These are phyloP conservation scores for Sebastes wilsoni DNA, from an alignment of 2,797 vertebrate species.

Conservation along the genomic window DNA sequence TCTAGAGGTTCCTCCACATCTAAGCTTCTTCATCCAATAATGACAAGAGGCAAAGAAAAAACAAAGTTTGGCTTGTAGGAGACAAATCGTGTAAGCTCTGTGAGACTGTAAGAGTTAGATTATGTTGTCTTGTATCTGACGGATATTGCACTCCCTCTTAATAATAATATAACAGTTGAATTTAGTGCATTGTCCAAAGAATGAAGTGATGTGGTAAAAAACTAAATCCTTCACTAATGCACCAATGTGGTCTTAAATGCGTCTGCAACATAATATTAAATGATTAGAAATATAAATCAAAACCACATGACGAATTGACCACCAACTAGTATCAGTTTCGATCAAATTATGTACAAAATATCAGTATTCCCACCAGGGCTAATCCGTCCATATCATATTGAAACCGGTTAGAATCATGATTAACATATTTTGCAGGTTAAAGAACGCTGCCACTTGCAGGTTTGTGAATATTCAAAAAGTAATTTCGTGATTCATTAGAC, in stretches of 20 bases:
- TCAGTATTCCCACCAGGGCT: neutral
- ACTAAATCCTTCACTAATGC: neutral
- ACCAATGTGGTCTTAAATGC: neutral
- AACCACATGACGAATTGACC: neutral
- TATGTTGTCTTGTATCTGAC: neutral
- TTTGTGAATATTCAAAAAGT: neutral
- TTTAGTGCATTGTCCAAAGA: neutral
- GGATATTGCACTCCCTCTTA: neutral
- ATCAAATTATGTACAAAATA: neutral
- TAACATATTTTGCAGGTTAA: too few relatives aligned
- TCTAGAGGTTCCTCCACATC: neutral
- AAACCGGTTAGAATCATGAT: neutral
- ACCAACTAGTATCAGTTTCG: neutral
- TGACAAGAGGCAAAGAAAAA: neutral
- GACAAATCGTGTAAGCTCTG: neutral
- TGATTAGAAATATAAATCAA: neutral
- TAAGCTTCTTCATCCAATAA: neutral
- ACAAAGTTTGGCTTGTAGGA: neutral
- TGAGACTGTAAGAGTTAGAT: neutral
- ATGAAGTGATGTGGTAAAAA: neutral
- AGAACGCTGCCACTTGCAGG: neutral
- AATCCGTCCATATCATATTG: neutral
- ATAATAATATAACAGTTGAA: neutral
- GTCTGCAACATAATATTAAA: neutral
- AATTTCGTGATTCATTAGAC: neutral